These are phyloP conservation scores for Lasioglossum villosulum DNA, from an alignment of 2,888 invertebrate genomes.

Conservation along the genomic window DNA sequence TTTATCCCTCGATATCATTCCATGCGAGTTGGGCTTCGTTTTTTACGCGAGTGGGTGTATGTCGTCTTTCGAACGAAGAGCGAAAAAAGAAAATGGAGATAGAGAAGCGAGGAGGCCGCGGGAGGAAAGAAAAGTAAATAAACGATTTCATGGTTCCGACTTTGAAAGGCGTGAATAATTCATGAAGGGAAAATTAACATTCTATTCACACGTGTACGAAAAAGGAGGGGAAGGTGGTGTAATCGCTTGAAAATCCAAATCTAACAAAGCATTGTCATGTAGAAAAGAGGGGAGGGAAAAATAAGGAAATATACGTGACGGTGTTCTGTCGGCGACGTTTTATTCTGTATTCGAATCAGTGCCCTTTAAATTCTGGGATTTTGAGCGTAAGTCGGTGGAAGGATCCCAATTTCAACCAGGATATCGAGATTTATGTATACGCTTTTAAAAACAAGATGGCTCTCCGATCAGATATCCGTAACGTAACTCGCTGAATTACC, in stretches of 20 bases:
- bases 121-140: conserved; percentile 7
- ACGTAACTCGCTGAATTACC: conserved; percentile 32
- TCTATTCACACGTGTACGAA: conserved; percentile 17
- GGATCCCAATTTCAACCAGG: neutral
- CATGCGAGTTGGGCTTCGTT: neutral
- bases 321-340: neutral
- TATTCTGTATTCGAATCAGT: neutral
- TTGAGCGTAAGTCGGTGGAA: neutral
- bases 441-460: conserved; percentile 23
- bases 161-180: conserved; percentile 39
- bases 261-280: conserved; percentile 31
- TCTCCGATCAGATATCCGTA: neutral
- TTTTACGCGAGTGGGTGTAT: conserved; percentile 14
- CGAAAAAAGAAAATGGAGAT: neutral
- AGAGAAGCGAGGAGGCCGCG: neutral
- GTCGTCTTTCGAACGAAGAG: neutral
- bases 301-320: neutral
- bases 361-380: neutral
- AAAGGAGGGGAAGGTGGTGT: neutral
- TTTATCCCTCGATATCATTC: conserved; percentile 7
- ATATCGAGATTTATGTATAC: neutral
- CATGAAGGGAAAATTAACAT: conserved; percentile 22
- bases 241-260: neutral
- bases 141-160: conserved; percentile 17
- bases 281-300: neutral